Conservation (phyloP, 2,888 invertebrate species). For the Nymphalis c-album region DNA sequence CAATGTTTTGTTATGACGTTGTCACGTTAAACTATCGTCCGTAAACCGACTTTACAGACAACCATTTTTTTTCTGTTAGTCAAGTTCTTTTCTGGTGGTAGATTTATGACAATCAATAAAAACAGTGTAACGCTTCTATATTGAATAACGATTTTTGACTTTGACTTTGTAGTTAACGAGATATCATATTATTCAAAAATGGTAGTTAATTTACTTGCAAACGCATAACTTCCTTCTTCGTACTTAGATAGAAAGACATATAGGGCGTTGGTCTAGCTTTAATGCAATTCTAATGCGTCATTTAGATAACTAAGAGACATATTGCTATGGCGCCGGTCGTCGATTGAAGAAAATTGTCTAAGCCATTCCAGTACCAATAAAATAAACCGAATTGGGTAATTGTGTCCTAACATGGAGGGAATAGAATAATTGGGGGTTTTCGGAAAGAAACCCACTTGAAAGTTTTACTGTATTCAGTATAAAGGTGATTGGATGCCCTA, state of each 20-base stretch:
- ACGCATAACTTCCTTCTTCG: neutral
- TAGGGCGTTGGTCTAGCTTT: neutral
- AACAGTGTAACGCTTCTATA: no score
- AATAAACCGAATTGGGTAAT: constrained; percentile 23
- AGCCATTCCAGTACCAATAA: constrained; percentile 1
- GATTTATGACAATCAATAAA: no score
- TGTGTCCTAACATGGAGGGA: neutral
- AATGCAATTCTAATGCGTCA: constrained; percentile 18
- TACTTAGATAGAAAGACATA: neutral
- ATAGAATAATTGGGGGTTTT: constrained; percentile 13
- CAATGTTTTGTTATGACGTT: no score
- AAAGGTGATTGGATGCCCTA: no score
- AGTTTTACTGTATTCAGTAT: no score
- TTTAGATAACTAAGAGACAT: constrained; percentile 21
- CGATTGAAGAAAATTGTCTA: constrained; percentile 23
- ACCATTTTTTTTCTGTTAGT: no score
- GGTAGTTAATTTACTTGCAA: neutral
- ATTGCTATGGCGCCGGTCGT: constrained; percentile 19
- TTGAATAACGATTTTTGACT: no score
- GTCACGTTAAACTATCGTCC: no score
- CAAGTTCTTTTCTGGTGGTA: no score
- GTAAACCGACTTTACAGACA: no score
- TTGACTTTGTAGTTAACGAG: no score
- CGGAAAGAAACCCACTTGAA: neutral
- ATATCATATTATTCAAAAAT: no score